Percentiles rank a stretch among this genome's conserved stretches.
phyloP scores from a whole-genome alignment of 37 sponge, comb jelly and placozoan species.

The Aplysina aerophoba region DNA sequence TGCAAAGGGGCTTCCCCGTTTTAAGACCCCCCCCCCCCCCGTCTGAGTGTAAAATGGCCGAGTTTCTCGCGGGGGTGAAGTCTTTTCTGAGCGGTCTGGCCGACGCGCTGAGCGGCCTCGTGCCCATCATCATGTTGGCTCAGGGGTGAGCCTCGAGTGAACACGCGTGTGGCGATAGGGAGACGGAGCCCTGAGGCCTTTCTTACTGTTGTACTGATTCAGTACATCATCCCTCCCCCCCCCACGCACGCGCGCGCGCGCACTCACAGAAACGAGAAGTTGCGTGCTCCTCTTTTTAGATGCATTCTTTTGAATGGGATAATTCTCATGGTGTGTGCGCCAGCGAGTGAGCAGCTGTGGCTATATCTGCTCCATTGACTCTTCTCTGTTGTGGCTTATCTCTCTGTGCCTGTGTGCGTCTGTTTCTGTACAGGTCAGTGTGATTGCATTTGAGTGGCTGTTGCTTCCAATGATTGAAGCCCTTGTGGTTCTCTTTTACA shows the following conservation, averaged over 20 bases:
- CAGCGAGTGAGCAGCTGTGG: background rate
- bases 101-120: background rate
- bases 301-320: constrained; percentile 78
- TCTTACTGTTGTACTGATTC: no score
- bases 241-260: no score
- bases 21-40: no score
- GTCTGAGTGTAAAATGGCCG: background rate
- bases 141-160: background rate
- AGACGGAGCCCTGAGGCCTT: no score
- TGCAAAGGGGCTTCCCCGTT: no score
- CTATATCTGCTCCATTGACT: background rate
- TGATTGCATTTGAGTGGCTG: constrained; percentile 16
- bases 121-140: background rate
- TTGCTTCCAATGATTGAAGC: constrained; percentile 2
- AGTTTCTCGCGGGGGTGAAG: background rate
- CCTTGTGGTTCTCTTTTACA: background rate
- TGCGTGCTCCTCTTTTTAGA: constrained; percentile 60
- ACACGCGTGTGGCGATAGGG: no score
- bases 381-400: background rate
- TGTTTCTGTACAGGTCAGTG: background rate
- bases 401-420: background rate
- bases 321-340: constrained; percentile 54
- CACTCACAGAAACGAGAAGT: constrained; percentile 75
- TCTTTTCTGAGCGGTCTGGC: background rate
- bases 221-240: no score